phyloP scores from a whole-genome alignment of 2,797 vertebrate species.

The Strix occidentalis region DNA sequence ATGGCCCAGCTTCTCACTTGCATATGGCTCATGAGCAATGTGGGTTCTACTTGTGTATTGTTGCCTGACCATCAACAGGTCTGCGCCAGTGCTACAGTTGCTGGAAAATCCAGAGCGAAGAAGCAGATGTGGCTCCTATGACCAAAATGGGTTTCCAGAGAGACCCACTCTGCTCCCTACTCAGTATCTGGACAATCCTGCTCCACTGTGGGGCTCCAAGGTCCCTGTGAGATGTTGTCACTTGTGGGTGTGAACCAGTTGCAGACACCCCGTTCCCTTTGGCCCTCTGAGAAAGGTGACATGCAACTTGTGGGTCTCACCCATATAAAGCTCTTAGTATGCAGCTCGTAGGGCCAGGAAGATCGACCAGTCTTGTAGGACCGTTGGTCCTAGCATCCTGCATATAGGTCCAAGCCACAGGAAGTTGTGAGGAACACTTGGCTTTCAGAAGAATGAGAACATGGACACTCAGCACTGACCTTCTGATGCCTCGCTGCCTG shows the following conservation, averaged over 20 bases:
- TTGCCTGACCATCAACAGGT: background rate
- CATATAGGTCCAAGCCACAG: background rate
- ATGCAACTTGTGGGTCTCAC: background rate
- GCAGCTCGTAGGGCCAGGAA: background rate
- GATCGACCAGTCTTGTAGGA: background rate
- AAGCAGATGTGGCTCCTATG: background rate
- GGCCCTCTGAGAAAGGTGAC: background rate
- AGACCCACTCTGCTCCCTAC: background rate
- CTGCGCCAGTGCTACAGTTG: too few species aligned
- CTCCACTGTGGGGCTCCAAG: background rate
- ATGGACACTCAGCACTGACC: background rate
- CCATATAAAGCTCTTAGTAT: background rate
- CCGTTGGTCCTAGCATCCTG: background rate
- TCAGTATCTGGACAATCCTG: background rate
- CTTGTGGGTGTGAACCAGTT: background rate
- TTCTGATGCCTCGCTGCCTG: background rate
- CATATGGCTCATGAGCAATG: fast-evolving
- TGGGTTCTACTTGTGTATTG: background rate
- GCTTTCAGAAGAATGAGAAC: background rate
- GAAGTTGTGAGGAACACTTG: background rate
- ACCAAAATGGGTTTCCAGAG: background rate
- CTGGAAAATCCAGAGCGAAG: background rate
- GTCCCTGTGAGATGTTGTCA: background rate
- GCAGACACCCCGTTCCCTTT: background rate
- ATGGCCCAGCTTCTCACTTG: background rate